Conservation (phyloP, 2,113 vertebrate species). For the Cyanoramphus novaezelandiae region DNA sequence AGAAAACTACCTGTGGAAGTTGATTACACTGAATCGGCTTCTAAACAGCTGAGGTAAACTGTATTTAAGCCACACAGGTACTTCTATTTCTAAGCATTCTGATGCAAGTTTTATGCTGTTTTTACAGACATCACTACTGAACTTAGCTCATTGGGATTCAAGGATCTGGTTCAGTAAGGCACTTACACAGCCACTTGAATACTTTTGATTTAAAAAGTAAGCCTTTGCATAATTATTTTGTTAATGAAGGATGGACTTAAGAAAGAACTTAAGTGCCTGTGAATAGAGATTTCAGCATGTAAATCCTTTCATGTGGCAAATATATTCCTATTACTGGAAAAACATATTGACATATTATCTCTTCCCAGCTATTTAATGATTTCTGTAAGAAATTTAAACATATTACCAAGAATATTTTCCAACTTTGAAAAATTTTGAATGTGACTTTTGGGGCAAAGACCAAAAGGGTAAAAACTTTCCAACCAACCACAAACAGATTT, state of each 20-base stretch:
- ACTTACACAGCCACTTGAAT: background rate
- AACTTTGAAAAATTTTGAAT: background rate
- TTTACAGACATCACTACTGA: background rate
- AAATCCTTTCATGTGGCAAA: background rate
- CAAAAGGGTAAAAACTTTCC: background rate
- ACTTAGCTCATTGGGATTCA: background rate
- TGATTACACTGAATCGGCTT: background rate
- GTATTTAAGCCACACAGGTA: background rate
- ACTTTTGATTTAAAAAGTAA: background rate
- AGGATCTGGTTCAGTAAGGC: background rate
- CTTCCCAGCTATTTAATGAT: background rate
- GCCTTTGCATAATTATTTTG: background rate
- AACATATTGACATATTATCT: background rate
- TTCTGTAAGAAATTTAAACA: background rate
- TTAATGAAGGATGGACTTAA: background rate
- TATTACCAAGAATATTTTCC: background rate
- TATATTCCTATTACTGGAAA: background rate
- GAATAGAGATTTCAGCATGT: background rate
- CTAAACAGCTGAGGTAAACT: background rate
- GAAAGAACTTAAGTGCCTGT: background rate
- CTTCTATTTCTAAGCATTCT: background rate
- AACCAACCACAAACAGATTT: slow-evolving; percentile 23
- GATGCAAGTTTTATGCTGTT: background rate
- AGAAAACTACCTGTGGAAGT: background rate
- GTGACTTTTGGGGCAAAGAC: background rate